phyloP scores from a whole-genome alignment of 2,797 vertebrate species.

The Spea hammondii region DNA sequence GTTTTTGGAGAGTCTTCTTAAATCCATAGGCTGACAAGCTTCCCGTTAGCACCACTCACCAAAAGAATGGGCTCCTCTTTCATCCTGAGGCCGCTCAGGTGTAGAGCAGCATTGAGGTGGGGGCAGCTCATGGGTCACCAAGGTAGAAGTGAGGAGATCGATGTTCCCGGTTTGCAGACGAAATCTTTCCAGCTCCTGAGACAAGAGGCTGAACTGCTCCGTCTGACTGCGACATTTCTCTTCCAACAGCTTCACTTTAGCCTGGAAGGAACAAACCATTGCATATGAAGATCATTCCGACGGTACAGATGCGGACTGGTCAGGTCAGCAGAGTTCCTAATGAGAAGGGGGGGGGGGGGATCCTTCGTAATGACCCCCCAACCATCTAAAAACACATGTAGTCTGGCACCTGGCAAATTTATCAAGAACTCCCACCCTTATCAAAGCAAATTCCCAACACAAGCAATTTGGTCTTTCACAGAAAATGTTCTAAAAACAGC shows the following conservation, averaged over 20 bases:
- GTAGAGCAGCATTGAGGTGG: conserved; percentile 61
- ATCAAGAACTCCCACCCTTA: no score
- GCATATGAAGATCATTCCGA: background rate
- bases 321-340: no score
- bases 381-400: no score
- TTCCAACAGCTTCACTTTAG: conserved; percentile 91
- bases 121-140: conserved; percentile 69
- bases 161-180: conserved; percentile 86
- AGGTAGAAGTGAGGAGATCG: conserved; percentile 73
- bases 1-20: no score
- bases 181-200: conserved; percentile 89
- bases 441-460: no score
- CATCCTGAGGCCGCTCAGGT: conserved; percentile 62
- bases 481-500: no score
- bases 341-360: no score
- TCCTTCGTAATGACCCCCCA: background rate
- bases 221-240: conserved; percentile 92
- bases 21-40: no score
- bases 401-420: no score
- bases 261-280: conserved; percentile 65
- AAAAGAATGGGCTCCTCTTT: conserved; percentile 68
- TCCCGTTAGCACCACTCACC: background rate
- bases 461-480: no score
- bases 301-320: no score
- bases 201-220: conserved; percentile 89